A percentile compares a stretch with the other conserved stretches of the same genome.
phyloP scores from a whole-genome alignment of 2,797 vertebrate genomes.

The Eulemur rubriventer region DNA sequence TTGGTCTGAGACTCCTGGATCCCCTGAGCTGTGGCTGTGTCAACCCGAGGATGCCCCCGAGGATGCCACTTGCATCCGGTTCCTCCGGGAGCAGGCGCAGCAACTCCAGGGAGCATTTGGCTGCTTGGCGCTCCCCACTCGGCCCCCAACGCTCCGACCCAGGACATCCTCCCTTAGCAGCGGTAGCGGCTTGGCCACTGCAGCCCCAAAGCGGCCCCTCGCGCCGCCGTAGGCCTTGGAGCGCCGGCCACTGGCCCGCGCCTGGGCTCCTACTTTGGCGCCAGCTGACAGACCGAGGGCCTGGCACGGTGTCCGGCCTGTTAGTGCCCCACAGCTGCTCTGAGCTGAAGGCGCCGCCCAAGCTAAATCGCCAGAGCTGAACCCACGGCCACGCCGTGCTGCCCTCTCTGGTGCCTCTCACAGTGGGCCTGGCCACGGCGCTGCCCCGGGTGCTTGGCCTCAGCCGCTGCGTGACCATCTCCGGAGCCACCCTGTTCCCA shows the following conservation, averaged over 20 bases:
- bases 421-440: conserved; percentile 89
- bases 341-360: conserved; percentile 94
- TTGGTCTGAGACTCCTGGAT: conserved; percentile 97
- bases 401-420: conserved; percentile 93
- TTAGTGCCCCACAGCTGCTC: conserved; percentile 93
- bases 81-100: conserved; percentile 94
- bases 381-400: conserved; percentile 90
- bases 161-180: conserved; percentile 88
- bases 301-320: conserved; percentile 90
- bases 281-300: conserved; percentile 84
- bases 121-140: conserved; percentile 91
- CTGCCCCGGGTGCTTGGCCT: conserved; percentile 86
- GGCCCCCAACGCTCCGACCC: conserved; percentile 81
- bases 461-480: conserved; percentile 88
- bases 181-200: conserved; percentile 88
- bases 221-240: conserved; percentile 86
- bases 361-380: conserved; percentile 95
- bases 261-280: conserved; percentile 88
- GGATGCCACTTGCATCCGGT: conserved; percentile 94
- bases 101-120: conserved; percentile 93
- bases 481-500: conserved; percentile 85
- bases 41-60: conserved; percentile 88
- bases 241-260: conserved; percentile 92
- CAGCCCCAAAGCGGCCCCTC: conserved; percentile 86
- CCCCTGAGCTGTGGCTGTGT: conserved; percentile 95